Percentiles rank a stretch among this genome's conserved stretches.
Conservation (phyloP, 2,888 invertebrate species). For the Orchestes rusci region DNA sequence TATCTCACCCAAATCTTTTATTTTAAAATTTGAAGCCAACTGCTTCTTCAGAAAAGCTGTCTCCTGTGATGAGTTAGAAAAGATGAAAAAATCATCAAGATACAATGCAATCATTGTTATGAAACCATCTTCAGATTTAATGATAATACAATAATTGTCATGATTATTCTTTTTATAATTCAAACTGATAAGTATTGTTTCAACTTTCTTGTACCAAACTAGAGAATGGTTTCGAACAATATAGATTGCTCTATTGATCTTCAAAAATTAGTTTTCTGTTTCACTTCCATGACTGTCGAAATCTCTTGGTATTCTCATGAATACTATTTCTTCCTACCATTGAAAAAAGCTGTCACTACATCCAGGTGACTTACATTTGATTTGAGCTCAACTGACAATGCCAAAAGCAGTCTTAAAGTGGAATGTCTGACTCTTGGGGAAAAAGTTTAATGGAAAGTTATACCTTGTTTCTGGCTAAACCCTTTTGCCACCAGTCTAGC, state of each 20-base stretch:
- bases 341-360: not conserved
- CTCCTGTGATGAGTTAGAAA: conserved; percentile 14
- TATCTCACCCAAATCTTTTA: conserved; percentile 21
- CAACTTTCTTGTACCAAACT: conserved; percentile 3
- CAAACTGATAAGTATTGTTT: not conserved
- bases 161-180: conserved; percentile 14
- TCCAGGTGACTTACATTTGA: not conserved
- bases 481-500: conserved; percentile 5
- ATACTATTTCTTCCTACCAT: not conserved
- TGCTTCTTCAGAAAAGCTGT: conserved; percentile 13
- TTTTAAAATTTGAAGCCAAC: conserved; percentile 16
- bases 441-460: conserved; percentile 29
- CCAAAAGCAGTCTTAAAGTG: no score
- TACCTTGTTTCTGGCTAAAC: conserved; percentile 8
- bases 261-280: not conserved
- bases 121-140: conserved; percentile 4
- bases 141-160: conserved; percentile 21
- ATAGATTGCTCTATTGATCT: conserved; percentile 2
- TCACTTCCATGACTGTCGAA: not conserved
- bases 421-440: conserved; percentile 24
- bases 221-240: conserved; percentile 1
- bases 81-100: conserved; percentile 26
- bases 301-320: conserved; percentile 3
- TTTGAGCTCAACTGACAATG: no score
- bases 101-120: conserved; percentile 8